A percentile compares a stretch with the other conserved stretches of the same genome.
phyloP scores from a whole-genome alignment of 2,113 vertebrate genomes.

The Lamprotornis superbus region DNA sequence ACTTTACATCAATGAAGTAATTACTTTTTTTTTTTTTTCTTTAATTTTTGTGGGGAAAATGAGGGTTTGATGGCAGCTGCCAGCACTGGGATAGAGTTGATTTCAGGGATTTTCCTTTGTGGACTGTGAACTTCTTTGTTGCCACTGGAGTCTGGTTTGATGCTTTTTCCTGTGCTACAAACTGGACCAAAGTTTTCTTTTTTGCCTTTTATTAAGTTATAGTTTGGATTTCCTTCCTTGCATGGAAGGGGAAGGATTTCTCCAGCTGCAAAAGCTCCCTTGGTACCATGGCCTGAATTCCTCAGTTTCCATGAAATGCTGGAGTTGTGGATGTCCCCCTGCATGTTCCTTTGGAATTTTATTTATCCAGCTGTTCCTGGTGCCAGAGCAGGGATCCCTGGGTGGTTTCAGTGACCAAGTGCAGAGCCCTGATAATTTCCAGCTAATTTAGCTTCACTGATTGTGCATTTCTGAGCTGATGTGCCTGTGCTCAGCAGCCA shows the following conservation, averaged over 20 bases:
- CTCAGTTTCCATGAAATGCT: not conserved
- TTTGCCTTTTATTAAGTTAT: not conserved
- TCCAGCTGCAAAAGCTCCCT: not conserved
- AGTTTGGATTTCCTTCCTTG: not conserved
- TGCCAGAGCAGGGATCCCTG: accelerated
- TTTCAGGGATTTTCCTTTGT: not conserved
- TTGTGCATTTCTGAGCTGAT: not conserved
- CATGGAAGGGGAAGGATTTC: not conserved
- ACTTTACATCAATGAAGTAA: accelerated
- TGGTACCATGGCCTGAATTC: accelerated
- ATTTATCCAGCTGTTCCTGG: accelerated
- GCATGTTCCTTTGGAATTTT: not conserved
- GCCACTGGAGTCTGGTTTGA: not conserved
- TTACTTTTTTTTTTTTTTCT: not conserved
- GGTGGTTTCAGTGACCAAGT: not conserved
- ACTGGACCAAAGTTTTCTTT: not conserved
- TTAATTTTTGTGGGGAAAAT: not conserved
- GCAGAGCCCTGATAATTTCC: not conserved
- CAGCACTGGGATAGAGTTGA: not conserved
- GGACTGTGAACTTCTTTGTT: not conserved
- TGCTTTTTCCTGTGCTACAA: not conserved
- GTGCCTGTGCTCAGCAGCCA: not conserved
- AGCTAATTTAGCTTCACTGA: not conserved
- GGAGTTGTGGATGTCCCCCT: accelerated
- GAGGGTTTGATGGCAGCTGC: not conserved